These are phyloP conservation scores for Agapetus fuscipes DNA, from an alignment of 2,888 invertebrate genomes.

Conservation along the genomic window DNA sequence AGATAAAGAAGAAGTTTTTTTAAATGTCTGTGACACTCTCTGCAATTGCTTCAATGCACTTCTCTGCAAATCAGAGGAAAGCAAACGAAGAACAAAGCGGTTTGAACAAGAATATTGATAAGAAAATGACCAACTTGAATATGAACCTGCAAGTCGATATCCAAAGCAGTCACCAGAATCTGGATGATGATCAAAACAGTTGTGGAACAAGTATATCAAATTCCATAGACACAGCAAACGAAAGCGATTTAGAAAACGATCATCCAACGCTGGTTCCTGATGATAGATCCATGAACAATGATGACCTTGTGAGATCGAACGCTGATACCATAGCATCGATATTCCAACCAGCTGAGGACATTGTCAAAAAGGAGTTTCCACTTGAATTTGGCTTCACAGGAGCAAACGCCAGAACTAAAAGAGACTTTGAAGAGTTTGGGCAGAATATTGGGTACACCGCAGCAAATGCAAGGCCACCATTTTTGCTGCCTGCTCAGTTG, in stretches of 20 bases:
- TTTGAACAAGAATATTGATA: conserved; percentile 27
- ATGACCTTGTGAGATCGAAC: conserved; percentile 27
- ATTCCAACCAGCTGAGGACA: conserved; percentile 38
- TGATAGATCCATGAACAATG: conserved; percentile 24
- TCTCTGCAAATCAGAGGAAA: conserved; percentile 7
- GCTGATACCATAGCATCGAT: conserved; percentile 30
- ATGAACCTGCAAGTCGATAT: conserved; percentile 16
- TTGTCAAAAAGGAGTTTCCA: conserved; percentile 43
- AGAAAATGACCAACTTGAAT: conserved; percentile 28
- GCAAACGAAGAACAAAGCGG: not conserved
- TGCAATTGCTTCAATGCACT: conserved; percentile 16
- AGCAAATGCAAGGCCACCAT: conserved; percentile 33
- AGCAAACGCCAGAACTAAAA: conserved; percentile 28
- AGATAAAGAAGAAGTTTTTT: conserved; percentile 2
- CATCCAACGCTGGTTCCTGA: conserved; percentile 19
- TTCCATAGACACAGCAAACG: conserved; percentile 25
- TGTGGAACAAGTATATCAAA: conserved; percentile 21
- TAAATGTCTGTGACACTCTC: conserved; percentile 17
- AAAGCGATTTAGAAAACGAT: conserved; percentile 38
- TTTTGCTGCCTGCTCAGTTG: conserved; percentile 64
- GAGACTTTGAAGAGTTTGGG: conserved; percentile 5
- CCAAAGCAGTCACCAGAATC: conserved; percentile 3
- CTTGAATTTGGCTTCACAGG: conserved; percentile 36
- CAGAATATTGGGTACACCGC: conserved; percentile 24
- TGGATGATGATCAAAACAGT: conserved; percentile 20